These are phyloP conservation scores for Apodemia zela DNA, from an alignment of 2,888 invertebrate species.

Conservation along the genomic window DNA sequence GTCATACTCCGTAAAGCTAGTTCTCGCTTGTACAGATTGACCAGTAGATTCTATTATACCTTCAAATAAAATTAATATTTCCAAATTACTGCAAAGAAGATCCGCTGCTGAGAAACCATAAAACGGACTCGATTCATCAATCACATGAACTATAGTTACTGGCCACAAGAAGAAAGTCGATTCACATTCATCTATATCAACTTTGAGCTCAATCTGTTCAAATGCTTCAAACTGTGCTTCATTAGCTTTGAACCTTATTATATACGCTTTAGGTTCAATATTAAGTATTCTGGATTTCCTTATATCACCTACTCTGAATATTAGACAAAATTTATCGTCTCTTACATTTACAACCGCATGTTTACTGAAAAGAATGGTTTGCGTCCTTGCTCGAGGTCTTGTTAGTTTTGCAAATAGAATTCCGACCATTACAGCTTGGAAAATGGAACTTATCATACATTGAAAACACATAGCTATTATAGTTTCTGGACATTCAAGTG, in stretches of 20 bases:
- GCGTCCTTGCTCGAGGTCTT: conserved; percentile 94
- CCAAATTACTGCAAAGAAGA: conserved; percentile 90
- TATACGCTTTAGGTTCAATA: conserved; percentile 91
- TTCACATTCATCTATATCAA: conserved; percentile 91
- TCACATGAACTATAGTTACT: conserved; percentile 93
- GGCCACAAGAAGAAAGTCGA: conserved; percentile 98
- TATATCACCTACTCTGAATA: conserved; percentile 97
- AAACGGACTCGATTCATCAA: conserved; percentile 92
- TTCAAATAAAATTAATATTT: conserved; percentile 93
- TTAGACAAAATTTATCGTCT: conserved; percentile 90
- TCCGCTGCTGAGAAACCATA: conserved; percentile 94
- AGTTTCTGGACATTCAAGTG: conserved; percentile 95
- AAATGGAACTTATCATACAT: conserved; percentile 94
- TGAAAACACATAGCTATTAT: conserved; percentile 97
- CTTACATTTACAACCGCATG: conserved; percentile 93
- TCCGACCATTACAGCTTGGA: conserved; percentile 90
- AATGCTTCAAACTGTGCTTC: conserved; percentile 86
- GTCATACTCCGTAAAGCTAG: conserved; percentile 89
- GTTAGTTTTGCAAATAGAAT: conserved; percentile 97
- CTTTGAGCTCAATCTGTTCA: conserved; percentile 89
- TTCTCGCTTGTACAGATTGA: conserved; percentile 89
- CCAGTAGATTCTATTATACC: conserved; percentile 95
- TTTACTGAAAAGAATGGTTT: conserved; percentile 95
- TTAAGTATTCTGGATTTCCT: conserved; percentile 96
- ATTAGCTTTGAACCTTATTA: conserved; percentile 90